Evolutionary conservation across 37 sponge, comb jelly and placozoan species (phyloP).

Genomic region (Geodia barretti): DNA sequence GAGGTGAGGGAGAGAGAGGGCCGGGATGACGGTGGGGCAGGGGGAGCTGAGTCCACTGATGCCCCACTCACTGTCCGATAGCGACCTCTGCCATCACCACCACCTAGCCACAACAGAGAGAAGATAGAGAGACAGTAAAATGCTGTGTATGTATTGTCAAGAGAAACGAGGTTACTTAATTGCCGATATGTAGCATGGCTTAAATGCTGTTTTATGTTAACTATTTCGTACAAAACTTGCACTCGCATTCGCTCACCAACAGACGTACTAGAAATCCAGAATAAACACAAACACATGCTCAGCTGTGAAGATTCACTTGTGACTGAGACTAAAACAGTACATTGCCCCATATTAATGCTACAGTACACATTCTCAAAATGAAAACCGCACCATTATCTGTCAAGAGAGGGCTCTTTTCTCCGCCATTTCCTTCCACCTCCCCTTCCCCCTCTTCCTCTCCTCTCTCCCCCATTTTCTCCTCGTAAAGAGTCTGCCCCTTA

Average conservation of each 20-base stretch:
- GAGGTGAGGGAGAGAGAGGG: constrained; percentile 2
- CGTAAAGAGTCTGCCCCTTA: constrained; percentile 36
- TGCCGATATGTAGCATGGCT: too few relatives aligned
- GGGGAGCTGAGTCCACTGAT: not conserved
- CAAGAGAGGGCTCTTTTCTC: not conserved
- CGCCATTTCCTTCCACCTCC: not conserved
- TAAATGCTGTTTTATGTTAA: too few relatives aligned
- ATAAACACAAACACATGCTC: too few relatives aligned
- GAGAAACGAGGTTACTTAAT: not conserved
- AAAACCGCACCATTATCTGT: not conserved
- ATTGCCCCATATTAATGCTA: too few relatives aligned
- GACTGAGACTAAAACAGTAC: too few relatives aligned
- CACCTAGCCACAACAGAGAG: too few relatives aligned
- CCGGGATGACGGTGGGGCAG: not conserved
- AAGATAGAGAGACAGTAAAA: too few relatives aligned
- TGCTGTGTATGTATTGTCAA: not conserved
- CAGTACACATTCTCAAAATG: too few relatives aligned
- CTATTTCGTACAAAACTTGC: too few relatives aligned
- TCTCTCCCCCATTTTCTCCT: constrained; percentile 5
- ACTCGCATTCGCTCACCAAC: too few relatives aligned
- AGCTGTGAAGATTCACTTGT: too few relatives aligned
- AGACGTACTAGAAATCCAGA: too few relatives aligned
- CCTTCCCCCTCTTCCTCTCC: not conserved
- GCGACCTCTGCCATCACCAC: not conserved
- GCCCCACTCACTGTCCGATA: constrained; percentile 15